Conservation (phyloP, 2,888 invertebrate species). For the Chirona hameri region DNA sequence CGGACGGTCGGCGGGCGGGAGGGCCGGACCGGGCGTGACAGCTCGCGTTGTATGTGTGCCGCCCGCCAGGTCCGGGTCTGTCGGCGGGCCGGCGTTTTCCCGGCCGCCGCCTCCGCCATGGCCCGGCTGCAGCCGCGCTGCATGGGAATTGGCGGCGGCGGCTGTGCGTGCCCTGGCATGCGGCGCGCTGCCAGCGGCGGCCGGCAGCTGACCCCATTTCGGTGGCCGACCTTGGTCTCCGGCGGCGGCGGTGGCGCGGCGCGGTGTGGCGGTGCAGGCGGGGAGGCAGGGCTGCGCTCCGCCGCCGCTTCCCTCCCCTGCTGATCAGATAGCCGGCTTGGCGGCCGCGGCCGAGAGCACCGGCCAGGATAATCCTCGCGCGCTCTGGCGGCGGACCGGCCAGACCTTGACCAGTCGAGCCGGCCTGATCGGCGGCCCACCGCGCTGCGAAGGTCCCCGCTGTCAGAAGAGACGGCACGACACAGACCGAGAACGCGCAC, state of each 20-base stretch:
- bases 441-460: background rate
- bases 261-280: background rate
- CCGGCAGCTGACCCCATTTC: background rate
- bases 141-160: background rate
- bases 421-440: background rate
- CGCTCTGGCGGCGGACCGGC: too few relatives aligned
- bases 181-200: background rate
- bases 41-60: background rate
- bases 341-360: too few relatives aligned
- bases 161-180: constrained; percentile 12
- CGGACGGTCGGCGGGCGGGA: background rate
- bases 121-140: background rate
- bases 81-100: background rate
- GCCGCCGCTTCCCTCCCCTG: background rate
- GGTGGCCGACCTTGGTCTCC: background rate
- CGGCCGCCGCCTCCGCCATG: background rate
- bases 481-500: too few relatives aligned
- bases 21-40: background rate
- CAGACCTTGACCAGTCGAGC: background rate
- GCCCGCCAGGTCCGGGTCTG: background rate
- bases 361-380: background rate
- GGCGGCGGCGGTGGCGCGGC: too few relatives aligned
- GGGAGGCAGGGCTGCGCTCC: background rate
- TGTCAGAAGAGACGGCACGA: background rate
- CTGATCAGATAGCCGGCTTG: background rate